A percentile compares a stretch with the other conserved stretches of the same genome.
Conservation (phyloP, 53 echinoderm and acorn worm species). For the Actinopyga echinites region DNA sequence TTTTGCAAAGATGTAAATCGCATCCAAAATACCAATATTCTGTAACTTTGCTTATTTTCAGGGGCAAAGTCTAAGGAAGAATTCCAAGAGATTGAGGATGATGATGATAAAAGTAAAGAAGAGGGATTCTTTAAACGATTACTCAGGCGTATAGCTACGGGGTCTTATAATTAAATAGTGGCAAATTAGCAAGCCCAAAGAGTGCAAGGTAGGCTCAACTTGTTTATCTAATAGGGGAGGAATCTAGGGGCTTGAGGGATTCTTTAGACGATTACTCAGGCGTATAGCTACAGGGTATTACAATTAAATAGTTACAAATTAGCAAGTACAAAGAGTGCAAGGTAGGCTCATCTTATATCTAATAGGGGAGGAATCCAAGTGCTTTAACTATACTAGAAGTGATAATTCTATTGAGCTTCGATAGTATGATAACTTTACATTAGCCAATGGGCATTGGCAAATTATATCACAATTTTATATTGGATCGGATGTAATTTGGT, state of each 20-base stretch:
- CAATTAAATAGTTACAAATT: not conserved
- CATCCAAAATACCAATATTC: too few species aligned
- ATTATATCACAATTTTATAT: too few species aligned
- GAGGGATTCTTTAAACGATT: slow-evolving; percentile 87
- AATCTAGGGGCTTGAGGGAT: slow-evolving; percentile 51
- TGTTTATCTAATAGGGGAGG: not conserved
- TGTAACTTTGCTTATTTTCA: slow-evolving; percentile 37
- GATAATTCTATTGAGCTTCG: too few species aligned
- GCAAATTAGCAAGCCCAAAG: too few species aligned
- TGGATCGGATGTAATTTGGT: too few species aligned
- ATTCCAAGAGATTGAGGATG: slow-evolving; percentile 57
- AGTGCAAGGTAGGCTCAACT: not conserved
- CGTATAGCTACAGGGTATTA: slow-evolving; percentile 56
- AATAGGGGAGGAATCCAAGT: too few species aligned
- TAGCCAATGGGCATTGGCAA: too few species aligned
- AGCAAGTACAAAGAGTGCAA: too few species aligned
- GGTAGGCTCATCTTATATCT: too few species aligned
- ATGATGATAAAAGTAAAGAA: slow-evolving; percentile 70
- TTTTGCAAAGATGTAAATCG: too few species aligned
- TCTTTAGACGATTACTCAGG: slow-evolving; percentile 73
- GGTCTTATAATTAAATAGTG: slow-evolving; percentile 1
- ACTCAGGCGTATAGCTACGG: slow-evolving; percentile 62
- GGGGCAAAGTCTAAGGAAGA: slow-evolving; percentile 57
- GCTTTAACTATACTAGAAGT: too few species aligned
- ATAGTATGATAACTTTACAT: too few species aligned